Evolutionary conservation across 2,113 vertebrate species (phyloP), one percentile per base, ranked within the genome.

Genomic region (Aspidoscelis tigris): DNA sequence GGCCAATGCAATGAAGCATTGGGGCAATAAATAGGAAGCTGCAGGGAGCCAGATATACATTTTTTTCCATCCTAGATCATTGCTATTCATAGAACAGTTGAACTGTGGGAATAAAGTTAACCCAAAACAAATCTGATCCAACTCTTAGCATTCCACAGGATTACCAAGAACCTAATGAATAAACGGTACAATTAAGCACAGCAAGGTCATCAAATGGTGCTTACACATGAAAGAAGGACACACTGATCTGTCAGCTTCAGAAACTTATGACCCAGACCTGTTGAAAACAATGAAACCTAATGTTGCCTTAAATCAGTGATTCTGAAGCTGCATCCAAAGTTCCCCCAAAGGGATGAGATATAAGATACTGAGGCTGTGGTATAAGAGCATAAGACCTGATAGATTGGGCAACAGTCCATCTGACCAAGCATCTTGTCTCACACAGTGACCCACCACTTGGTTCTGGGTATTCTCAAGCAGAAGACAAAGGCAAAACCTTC

Each of bases 1-100:
- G 77, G n/a, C 71, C 77, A 74, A 53, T 50, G 43, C 33, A n/a
- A 11, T 43, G 61, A 66, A 80, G 77, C 77, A 80, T 21, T 82
- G 55, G 75, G 80, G 68, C 66, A 82, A 33, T 65, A 66, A 66
- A 82, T 68, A 22, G 10, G 16, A 44, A 82, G 64, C 33, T 64
- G 26, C 22, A 47, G 8, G 43, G 43, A 26, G 41, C 53, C 43
- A 86, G 73, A 26, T 72, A 26, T n/a, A 43, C 1, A 6, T 43
- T 8, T 73, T n/a, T 26, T 16, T 61, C 22, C 14, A 6, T 26
- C 11, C 58, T 26, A 14, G 43, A 66, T 21, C 21, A 74, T 39
- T 74, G 75, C 66, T 61, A 73, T 41, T 79, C 64, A 76, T 69
- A 69, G 47, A 77, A 20, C n/a, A 65, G 47, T 69, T 33, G 65